Base-by-base conservation (phyloP, 1,140 invertebrate species). In the Trachymyrmex septentrionalis region DNA sequence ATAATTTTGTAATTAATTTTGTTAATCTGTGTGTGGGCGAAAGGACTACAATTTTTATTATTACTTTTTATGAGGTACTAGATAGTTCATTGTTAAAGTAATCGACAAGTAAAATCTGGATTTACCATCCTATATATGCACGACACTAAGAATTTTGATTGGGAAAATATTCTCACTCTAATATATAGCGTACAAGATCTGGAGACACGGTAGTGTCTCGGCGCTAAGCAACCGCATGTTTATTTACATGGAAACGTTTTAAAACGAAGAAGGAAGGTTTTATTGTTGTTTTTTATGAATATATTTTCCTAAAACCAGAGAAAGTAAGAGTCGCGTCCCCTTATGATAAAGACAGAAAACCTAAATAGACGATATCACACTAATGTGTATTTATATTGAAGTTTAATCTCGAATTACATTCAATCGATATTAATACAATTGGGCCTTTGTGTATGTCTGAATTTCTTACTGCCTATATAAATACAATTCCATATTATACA, bases 391-490 rank as follows among this genome's bases (percentile, higher is more conserved):
- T 84, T 84, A 84, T 84, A 84, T 73, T 84, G 80, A 84, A 84
- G 80, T 84, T 84, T 84, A 84, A 84, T 84, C 80, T 84, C 69
- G 80, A 84, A 84, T 73, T 84, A 84, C 80, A 84, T 75, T 84
- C 80, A 84, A 73, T 84, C 80, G 55, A 84, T 73, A 84, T 84
- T 84, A 84, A 48, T 84, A 84, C 80, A 84, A 75, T 75, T 84
- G 80, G 80, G 80, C 80, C 80, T 84, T 84, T 73, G 80, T 75
- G 80, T 73, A 75, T 82, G 67, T 84, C 69, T 75, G 69, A 84
- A 73, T 75, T 84, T 84, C 80, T 84, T 84, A 84, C 69, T 84
- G 69, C 55, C 80, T 84, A 84, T 80, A 80, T 84, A 84, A 84
- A 84, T 84, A 84, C 69, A 84, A 84, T 84, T 84, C 80, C 80